These are phyloP conservation scores for Helarctos malayanus DNA, from an alignment of 2,797 vertebrate genomes.

Conservation along the genomic window DNA sequence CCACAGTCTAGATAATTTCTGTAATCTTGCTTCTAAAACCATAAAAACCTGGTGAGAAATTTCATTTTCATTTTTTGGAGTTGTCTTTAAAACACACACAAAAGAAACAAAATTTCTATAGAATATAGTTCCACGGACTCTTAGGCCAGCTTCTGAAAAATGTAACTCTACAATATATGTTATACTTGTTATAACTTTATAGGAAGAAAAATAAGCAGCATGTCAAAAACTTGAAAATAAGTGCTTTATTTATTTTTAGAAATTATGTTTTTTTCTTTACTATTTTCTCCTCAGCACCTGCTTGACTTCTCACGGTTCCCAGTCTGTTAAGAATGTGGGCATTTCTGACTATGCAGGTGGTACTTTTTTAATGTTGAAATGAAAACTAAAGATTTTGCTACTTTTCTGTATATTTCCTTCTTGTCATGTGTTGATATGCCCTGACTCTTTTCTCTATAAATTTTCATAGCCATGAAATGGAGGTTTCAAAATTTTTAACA, in stretches of 20 bases:
- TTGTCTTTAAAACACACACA: not conserved
- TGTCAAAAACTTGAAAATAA: conserved; percentile 63
- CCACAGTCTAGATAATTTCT: not conserved
- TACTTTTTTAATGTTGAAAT: conserved; percentile 49
- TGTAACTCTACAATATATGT: not conserved
- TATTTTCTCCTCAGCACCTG: conserved; percentile 47
- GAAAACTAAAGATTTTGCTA: not conserved
- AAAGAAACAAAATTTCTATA: not conserved
- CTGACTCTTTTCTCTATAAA: not conserved
- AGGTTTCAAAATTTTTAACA: not conserved
- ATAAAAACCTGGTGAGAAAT: not conserved
- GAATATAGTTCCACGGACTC: not conserved
- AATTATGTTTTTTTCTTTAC: not conserved
- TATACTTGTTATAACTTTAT: conserved; percentile 42
- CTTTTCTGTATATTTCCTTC: not conserved
- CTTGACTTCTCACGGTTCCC: conserved; percentile 2
- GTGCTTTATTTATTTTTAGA: conserved; percentile 60
- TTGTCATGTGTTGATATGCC: not conserved
- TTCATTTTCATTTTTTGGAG: not conserved
- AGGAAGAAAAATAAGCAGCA: conserved; percentile 9
- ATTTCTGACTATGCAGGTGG: conserved; percentile 15
- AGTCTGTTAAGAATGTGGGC: not conserved
- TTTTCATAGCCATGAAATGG: not conserved
- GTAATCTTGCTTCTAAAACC: not conserved
- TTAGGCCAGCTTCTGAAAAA: not conserved